Base-by-base conservation (phyloP, 2,888 invertebrate species). In the Dynastes maya region DNA sequence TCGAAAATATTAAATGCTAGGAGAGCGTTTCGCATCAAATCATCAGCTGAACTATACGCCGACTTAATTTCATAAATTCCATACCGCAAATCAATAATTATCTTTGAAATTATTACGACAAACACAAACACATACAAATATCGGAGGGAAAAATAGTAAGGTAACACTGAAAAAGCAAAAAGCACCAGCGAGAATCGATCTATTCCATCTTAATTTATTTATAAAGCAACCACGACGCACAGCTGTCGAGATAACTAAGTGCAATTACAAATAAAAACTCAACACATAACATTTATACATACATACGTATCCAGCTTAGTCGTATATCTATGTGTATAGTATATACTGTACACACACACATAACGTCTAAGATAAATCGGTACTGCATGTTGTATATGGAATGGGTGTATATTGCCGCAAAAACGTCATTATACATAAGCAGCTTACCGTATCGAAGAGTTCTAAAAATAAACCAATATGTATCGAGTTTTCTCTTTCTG, bases 391-490 rank as follows among this genome's bases (percentile, higher is more conserved):
- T 58, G 58, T 58, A 58, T 58, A 53, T 37, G 58, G 72, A 72
- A 72, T 58, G 72, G n/a, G 58, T 22, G 22, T 58, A 61, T 72
- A 40, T 72, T 72, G 72, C 72, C 22, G 72, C 58, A 72, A 72
- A 72, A 58, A 40, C 72, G 72, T 40, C 58, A 72, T 72, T 58
- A 58, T 40, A 40, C 40, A 72, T 58, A 72, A 72, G 72, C 27
- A 40, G 72, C 72, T 72, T 72, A 72, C 58, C 58, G 72, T 13
- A 40, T 58, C 37, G 72, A 40, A 37, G 72, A 72, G 55, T 72
- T 72, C 72, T 72, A 72, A 72, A 72, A 72, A 72, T 72, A 72
- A 72, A 55, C 72, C 72, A 61, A 72, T 72, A 71, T 37, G n/a
- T 72, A 27, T 61, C 37, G 58, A n/a, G 58, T 72, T 58, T 72